Base-by-base conservation (phyloP, 2,113 vertebrate species). In the Uria lomvia region DNA sequence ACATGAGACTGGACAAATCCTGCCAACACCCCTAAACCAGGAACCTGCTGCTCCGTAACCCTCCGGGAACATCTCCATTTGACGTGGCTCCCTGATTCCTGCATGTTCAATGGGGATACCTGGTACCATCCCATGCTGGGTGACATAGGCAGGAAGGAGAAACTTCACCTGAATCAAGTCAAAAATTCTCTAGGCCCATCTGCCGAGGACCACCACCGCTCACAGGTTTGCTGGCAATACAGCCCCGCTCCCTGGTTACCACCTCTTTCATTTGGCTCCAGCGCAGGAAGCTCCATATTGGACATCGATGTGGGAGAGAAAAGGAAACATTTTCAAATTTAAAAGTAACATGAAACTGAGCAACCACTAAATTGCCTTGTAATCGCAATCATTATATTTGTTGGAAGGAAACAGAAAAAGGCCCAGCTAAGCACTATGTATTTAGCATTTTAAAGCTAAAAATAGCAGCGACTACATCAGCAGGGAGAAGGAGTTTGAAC, bases 391-490 rank as follows among this genome's bases (percentile, higher is more conserved):
- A 55, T 94, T 89, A 12, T 53, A 81, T 91, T 88, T 82, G 56
- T 78, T 94, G 77, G 94, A 81, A 86, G 76, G 72, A 91, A 86
- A 92, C 36, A 72, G 92, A 86, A 89, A 95, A 71, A 43, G 70
- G 38, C 56, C 55, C 72, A 92, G 60, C 86, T 77, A 94, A 97
- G 95, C 83, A 92, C 62, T 81, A 62, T 27, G 34, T 30, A 81
- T 93, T 95, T 80, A 94, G 86, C 83, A 72, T 94, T 93, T 88
- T 65, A 82, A 86, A 81, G 76, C 86, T 96, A 95, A 96, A 95
- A 96, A 93, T 94, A 96, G 73, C 70, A 70, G 50, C 59, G 77
- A 63, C 90, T 71, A 34, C 76, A 94, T 92, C 75, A 88, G 86
- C 79, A 80, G 75, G 47, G 91, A 86, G 59, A 82, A 88, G 38